phyloP scores from a whole-genome alignment of 2,113 vertebrate genomes.

The Monopterus albus region DNA sequence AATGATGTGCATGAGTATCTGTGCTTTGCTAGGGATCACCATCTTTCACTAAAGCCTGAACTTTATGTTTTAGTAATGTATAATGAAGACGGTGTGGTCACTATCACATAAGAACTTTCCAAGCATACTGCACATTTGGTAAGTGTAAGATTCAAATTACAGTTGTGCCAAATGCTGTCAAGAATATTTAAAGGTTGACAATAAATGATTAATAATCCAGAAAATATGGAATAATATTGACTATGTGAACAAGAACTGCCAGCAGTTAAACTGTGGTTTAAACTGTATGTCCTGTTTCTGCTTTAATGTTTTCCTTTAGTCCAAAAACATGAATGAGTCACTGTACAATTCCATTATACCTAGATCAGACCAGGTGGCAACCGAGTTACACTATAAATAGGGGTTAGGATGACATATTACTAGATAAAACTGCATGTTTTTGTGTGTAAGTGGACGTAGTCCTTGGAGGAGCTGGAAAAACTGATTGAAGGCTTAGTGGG shows the following conservation, averaged over 20 bases:
- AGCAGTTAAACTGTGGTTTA: background rate
- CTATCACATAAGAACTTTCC: background rate
- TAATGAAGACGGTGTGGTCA: background rate
- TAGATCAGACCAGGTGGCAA: background rate
- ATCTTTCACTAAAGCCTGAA: no score
- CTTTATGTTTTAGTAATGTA: no score
- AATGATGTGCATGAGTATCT: no score
- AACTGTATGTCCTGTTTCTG: background rate
- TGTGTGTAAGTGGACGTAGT: background rate
- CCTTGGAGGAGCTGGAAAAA: constrained; percentile 81
- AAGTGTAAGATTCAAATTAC: no score
- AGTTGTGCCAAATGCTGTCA: background rate
- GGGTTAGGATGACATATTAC: no score
- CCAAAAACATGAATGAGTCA: background rate
- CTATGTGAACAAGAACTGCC: constrained; percentile 3
- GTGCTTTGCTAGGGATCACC: no score
- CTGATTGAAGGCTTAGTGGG: constrained; percentile 87
- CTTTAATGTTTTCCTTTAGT: background rate
- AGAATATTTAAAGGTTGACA: background rate
- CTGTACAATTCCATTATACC: background rate
- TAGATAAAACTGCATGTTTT: constrained; percentile 5
- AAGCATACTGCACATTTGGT: background rate
- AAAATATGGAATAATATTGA: background rate
- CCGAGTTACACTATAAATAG: background rate
- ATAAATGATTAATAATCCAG: constrained; percentile 19